Conservation (phyloP, 2,113 vertebrate species). For the Passer domesticus region DNA sequence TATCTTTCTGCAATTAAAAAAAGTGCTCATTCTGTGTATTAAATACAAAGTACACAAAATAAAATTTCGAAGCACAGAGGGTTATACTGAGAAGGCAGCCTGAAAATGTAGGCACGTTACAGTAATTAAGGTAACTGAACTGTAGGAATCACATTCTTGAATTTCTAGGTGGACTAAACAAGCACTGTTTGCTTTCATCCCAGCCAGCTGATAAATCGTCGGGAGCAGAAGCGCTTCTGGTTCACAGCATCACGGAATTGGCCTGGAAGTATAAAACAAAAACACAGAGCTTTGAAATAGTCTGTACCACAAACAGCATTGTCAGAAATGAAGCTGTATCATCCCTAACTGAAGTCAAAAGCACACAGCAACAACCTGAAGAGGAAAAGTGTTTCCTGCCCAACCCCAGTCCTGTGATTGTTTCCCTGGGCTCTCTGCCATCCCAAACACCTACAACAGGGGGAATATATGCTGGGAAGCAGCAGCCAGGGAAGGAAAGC, state of each 20-base stretch:
- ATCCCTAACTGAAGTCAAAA: not conserved
- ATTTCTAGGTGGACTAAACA: constrained; percentile 58
- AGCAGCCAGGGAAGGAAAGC: not conserved
- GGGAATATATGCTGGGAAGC: not conserved
- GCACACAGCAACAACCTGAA: not conserved
- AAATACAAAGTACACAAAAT: constrained; percentile 91
- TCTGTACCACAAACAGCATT: fast-evolving
- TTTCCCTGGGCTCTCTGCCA: not conserved
- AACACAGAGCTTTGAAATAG: not conserved
- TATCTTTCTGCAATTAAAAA: constrained; percentile 71
- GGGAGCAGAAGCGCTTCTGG: constrained; percentile 41
- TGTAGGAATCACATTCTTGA: constrained; percentile 76
- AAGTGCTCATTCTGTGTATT: constrained; percentile 93
- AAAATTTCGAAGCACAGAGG: constrained; percentile 84
- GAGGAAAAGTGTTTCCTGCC: not conserved
- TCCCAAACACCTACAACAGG: not conserved
- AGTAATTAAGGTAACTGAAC: constrained; percentile 80
- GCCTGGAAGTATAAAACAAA: constrained; percentile 34
- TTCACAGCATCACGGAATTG: constrained; percentile 19
- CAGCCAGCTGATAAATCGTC: constrained; percentile 43
- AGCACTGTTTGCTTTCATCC: constrained; percentile 62
- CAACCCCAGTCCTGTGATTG: not conserved
- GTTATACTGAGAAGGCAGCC: constrained; percentile 86
- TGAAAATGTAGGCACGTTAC: constrained; percentile 89
- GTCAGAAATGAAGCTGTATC: not conserved